These are phyloP conservation scores for Eurypyga helias DNA, from an alignment of 2,113 vertebrate genomes.

Conservation along the genomic window DNA sequence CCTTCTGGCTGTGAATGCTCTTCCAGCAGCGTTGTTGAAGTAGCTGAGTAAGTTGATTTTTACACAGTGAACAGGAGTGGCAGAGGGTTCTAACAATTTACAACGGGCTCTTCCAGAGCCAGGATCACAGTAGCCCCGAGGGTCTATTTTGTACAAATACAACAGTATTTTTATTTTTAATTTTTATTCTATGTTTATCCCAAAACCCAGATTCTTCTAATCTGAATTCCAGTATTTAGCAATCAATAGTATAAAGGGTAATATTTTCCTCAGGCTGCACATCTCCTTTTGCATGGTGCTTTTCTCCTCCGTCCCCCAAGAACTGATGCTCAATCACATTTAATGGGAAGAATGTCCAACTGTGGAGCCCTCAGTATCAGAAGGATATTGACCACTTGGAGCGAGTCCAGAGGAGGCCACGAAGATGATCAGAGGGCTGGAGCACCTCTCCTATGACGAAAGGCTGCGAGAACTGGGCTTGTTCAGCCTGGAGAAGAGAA, in stretches of 20 bases:
- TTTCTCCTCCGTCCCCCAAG: not conserved
- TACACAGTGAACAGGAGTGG: not conserved
- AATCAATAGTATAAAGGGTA: not conserved
- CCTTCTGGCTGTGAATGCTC: not conserved
- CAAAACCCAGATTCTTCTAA: not conserved
- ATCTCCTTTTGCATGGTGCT: not conserved
- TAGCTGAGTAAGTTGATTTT: not conserved
- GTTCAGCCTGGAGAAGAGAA: too few species aligned
- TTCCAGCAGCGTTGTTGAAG: not conserved
- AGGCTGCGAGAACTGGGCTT: too few species aligned
- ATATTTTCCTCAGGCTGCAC: not conserved
- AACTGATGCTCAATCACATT: not conserved
- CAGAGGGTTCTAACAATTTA: not conserved
- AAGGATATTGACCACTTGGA: too few species aligned
- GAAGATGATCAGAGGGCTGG: too few species aligned
- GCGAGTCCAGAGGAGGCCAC: too few species aligned
- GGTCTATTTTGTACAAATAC: not conserved
- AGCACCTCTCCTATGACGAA: too few species aligned
- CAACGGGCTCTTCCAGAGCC: not conserved
- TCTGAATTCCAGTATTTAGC: not conserved
- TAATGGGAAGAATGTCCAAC: not conserved
- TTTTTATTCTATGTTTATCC: not conserved
- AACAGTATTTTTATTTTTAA: not conserved
- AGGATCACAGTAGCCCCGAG: not conserved
- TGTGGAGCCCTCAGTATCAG: too few species aligned